These are phyloP conservation scores for Gymnodraco acuticeps DNA, from an alignment of 2,797 vertebrate species.

Conservation along the genomic window DNA sequence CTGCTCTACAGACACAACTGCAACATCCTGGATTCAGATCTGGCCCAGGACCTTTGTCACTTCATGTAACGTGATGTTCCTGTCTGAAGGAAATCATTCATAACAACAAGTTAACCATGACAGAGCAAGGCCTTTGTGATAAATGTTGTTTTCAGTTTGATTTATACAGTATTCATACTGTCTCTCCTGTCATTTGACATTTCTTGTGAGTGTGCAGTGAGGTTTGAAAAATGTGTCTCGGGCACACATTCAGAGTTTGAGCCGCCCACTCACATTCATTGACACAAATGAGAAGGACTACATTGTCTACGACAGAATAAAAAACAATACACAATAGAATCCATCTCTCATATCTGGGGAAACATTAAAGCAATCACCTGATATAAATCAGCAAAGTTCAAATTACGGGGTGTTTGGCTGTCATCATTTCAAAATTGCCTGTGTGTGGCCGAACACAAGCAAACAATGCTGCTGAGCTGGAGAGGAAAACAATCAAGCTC, in stretches of 20 bases:
- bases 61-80: constrained; percentile 18
- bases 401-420: constrained; percentile 18
- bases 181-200: not conserved
- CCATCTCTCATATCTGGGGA: not conserved
- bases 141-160: constrained; percentile 24
- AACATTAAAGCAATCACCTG: not conserved
- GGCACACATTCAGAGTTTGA: constrained; percentile 6
- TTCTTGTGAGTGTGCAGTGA: not conserved
- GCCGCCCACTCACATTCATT: constrained; percentile 11
- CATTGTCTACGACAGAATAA: not conserved
- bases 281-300: not conserved
- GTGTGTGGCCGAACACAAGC: constrained; percentile 16
- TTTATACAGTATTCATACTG: constrained; percentile 2
- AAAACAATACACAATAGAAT: constrained; percentile 18
- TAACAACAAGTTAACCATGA: constrained; percentile 22
- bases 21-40: constrained; percentile 51
- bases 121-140: constrained; percentile 9
- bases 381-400: constrained; percentile 31
- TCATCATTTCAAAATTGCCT: constrained; percentile 21
- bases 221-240: not conserved
- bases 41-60: constrained; percentile 41
- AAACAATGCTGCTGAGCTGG: constrained; percentile 48
- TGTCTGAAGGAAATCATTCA: constrained; percentile 17
- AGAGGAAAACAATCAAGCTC: constrained; percentile 53
- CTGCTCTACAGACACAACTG: not conserved